phyloP scores from a whole-genome alignment of 2,888 invertebrate species.

The Leucophenga montana region DNA sequence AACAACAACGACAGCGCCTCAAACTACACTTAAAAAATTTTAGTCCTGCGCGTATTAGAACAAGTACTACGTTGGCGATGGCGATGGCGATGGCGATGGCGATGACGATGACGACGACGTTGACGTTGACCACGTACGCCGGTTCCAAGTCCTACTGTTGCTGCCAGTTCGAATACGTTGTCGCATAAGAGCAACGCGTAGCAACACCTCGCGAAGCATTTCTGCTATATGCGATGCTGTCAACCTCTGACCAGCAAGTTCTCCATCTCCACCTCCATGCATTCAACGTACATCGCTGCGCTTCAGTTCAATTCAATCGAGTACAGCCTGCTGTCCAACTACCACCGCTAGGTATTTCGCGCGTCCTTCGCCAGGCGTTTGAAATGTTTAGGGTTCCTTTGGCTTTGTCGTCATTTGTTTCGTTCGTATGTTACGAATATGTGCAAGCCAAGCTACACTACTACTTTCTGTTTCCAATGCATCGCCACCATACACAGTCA shows the following conservation, averaged over 20 bases:
- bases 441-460: too few relatives aligned
- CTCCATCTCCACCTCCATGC: conserved; percentile 29
- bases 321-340: conserved; percentile 38
- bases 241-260: conserved; percentile 15
- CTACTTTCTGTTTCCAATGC: too few relatives aligned
- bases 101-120: not conserved
- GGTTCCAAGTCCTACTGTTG: not conserved
- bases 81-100: too few relatives aligned
- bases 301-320: conserved; percentile 35
- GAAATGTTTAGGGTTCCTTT: not conserved
- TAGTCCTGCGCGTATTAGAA: conserved; percentile 14
- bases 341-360: not conserved
- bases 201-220: conserved; percentile 63
- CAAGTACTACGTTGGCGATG: not conserved
- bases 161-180: too few relatives aligned
- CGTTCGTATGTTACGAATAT: too few relatives aligned
- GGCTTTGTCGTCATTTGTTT: conserved; percentile 1
- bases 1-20: conserved; percentile 3
- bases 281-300: too few relatives aligned
- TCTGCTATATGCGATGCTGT: conserved; percentile 46
- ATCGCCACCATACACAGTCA: conserved; percentile 4
- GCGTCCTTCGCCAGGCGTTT: not conserved
- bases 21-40: not conserved
- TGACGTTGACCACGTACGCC: not conserved
- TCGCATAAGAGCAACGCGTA: conserved; percentile 35